Evolutionary conservation across 1,140 invertebrate species (phyloP), one percentile per base, ranked within the genome.

Genomic region (Phthorimaea operculella): DNA sequence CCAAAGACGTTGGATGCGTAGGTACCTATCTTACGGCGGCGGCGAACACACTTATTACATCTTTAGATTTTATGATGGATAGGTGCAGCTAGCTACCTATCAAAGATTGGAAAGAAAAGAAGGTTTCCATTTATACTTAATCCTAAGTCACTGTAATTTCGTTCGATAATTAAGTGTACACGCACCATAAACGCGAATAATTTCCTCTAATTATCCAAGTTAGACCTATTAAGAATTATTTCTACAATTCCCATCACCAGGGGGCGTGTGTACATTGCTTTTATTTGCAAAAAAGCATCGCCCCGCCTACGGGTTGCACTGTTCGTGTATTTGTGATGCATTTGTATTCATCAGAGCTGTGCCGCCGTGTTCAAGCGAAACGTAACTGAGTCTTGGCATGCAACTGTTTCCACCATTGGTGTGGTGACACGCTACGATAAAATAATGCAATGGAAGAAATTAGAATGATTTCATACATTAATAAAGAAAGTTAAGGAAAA

Each of bases 321-420:
- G 15, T 39, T 39, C 36, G 36, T 47, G 16, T 47, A 47, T 60
- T 51, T 33, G 51, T 55, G 50, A 33, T 48, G 54, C 58, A 54
- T 66, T 66, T 59, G 61, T 62, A 69, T 66, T 62, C 61, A 59
- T 58, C 55, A 53, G 36, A 39, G 36, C 36, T 39, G n/a, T n/a
- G 21, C 21, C 17, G 50, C 18, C 44, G 54, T 61, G 36, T 54
- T 62, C 44, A 53, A 59, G 62, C 59, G 65, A 48, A 70, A 64
- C 61, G 11, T 66, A 70, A 74, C 64, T 66, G 69, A 48, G 45
- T 28, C 42, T 11, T 39, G 53, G 63, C 72, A 74, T 66, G 72
- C 72, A 58, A 72, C 50, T 28, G 21, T 28, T 4, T 28, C 21
- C 2, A 28, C 21, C 21, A 28, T 28, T 28, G 21, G 39, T n/a